These are phyloP conservation scores for Cetoscarus ocellatus DNA, from an alignment of 2,797 vertebrate species.

Conservation along the genomic window DNA sequence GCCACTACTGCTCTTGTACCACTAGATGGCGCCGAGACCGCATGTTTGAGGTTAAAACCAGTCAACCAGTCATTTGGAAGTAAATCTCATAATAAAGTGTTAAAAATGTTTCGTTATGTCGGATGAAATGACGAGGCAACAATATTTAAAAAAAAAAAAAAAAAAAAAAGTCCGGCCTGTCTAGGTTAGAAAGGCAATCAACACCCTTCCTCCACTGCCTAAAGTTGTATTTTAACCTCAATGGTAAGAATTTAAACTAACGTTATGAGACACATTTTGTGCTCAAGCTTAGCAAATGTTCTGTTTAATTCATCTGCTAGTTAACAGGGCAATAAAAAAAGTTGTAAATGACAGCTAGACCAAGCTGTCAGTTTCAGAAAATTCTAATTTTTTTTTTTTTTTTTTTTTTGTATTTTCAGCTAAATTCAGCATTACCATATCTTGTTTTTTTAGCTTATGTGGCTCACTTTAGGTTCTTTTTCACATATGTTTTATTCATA, in stretches of 20 bases:
- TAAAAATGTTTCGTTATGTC: constrained; percentile 8
- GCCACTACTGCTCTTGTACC: constrained; percentile 5
- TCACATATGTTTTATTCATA: background rate
- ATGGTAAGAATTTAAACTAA: constrained; percentile 13
- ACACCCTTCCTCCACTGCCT: constrained; percentile 30
- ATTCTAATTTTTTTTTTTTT: background rate
- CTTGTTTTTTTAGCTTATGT: too few species aligned
- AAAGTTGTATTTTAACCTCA: constrained; percentile 38
- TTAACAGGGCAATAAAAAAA: background rate
- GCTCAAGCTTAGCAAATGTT: constrained; percentile 13
- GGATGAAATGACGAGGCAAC: background rate
- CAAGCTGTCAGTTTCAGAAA: background rate
- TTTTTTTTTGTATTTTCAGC: background rate
- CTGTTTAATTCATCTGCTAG: constrained; percentile 1
- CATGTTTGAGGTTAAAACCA: background rate
- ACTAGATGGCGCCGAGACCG: constrained; percentile 48
- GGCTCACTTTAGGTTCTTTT: background rate
- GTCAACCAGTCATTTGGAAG: background rate
- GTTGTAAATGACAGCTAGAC: background rate
- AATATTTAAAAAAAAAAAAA: too few species aligned
- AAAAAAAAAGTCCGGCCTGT: background rate
- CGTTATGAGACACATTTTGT: constrained; percentile 11
- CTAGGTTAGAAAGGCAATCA: constrained; percentile 9
- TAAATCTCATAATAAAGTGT: background rate
- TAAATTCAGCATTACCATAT: background rate